Percentiles rank a stretch among this genome's conserved stretches.
Evolutionary conservation across 2,888 invertebrate species (phyloP).

Genomic region (Scaptomyza tumidula): DNA sequence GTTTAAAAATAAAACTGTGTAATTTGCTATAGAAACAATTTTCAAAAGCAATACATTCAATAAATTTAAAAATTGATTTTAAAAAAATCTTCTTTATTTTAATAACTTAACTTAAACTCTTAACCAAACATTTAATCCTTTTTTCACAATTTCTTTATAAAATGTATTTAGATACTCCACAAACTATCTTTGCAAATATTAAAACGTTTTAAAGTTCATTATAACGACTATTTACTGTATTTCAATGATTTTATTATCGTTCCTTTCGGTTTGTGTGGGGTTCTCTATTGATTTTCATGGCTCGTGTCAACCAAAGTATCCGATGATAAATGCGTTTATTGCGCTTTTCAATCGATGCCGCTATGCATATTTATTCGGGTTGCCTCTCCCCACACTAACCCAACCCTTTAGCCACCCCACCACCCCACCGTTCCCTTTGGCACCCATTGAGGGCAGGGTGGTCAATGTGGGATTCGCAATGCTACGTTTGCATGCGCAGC

Average conservation of each 20-base stretch:
- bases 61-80: no score
- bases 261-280: background rate
- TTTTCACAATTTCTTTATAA: no score
- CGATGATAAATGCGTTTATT: constrained; percentile 74
- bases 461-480: constrained; percentile 1
- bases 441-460: background rate
- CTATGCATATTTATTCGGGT: constrained; percentile 50
- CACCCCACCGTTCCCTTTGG: background rate
- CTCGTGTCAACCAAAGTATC: constrained; percentile 39
- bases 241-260: background rate
- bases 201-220: background rate
- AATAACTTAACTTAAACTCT: no score
- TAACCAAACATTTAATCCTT: no score
- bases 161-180: background rate
- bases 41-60: no score
- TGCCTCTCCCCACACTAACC: constrained; percentile 7
- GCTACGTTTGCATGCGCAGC: constrained; percentile 14
- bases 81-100: no score
- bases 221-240: background rate
- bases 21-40: no score
- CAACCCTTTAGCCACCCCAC: no score
- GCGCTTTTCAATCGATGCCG: constrained; percentile 62
- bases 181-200: no score
- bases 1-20: no score
- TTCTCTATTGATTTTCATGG: constrained; percentile 30